Percentiles rank a stretch among this genome's conserved stretches.
phyloP scores from a whole-genome alignment of 2,113 vertebrate genomes.

The Rattus norvegicus region DNA sequence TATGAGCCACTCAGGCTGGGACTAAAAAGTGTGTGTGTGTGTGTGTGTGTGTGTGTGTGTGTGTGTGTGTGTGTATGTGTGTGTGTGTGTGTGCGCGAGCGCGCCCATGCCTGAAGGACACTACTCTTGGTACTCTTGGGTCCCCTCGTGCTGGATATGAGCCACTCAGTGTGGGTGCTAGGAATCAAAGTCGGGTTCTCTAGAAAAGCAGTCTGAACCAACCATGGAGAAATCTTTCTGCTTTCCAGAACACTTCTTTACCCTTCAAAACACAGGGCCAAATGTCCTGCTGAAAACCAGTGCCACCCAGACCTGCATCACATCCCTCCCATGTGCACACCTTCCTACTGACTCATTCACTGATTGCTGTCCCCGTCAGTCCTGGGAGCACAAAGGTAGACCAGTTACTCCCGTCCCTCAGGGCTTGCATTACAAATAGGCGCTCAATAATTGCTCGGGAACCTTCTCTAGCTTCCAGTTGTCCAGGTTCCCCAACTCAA shows the following conservation, averaged over 20 bases:
- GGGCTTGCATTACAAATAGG: background rate
- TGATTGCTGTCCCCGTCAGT: rapidly evolving
- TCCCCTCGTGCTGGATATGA: no score
- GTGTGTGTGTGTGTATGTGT: no score
- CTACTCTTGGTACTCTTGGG: no score
- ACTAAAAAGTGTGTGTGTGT: background rate
- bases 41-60: no score
- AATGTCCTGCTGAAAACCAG: background rate
- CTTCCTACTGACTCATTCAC: background rate
- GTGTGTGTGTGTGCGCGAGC: no score
- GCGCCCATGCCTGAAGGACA: no score
- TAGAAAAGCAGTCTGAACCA: background rate
- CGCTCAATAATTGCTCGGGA: background rate
- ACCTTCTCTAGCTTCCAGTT: background rate
- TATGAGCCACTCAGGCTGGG: background rate
- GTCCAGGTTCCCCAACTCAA: rapidly evolving
- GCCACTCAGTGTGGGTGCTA: background rate
- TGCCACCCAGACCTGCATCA: background rate
- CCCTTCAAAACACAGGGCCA: background rate
- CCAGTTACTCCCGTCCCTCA: background rate
- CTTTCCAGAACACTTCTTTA: background rate
- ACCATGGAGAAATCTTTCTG: no score
- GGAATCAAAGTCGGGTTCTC: background rate
- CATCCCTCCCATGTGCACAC: rapidly evolving
- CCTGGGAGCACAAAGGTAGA: background rate